Conservation (phyloP, 1,140 invertebrate species). For the Teleopsis dalmanni region DNA sequence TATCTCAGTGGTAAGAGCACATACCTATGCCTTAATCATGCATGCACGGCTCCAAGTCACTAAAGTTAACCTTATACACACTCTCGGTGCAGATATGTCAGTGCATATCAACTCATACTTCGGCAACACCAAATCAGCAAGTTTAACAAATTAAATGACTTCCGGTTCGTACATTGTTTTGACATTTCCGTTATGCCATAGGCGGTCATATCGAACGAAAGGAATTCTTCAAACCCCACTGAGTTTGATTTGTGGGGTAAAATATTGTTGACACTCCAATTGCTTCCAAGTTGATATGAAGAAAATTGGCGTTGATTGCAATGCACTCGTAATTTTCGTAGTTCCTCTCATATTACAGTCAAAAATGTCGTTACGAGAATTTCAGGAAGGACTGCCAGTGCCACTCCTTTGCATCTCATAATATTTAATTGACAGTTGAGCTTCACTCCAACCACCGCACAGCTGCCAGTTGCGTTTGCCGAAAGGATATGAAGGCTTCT, state of each 20-base stretch:
- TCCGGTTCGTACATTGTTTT: slow-evolving; percentile 43
- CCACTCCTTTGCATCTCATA: background rate
- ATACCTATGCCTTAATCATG: slow-evolving; percentile 1
- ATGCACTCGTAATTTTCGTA: slow-evolving; percentile 2
- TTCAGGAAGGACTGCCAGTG: background rate
- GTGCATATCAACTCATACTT: background rate
- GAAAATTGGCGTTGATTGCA: slow-evolving; percentile 4
- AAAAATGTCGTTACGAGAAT: background rate
- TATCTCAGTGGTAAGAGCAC: background rate
- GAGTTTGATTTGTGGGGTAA: background rate
- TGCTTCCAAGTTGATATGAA: slow-evolving; percentile 1
- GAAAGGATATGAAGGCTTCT: background rate
- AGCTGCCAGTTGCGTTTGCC: slow-evolving; percentile 2
- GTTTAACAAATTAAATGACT: slow-evolving; percentile 44
- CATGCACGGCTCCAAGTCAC: background rate
- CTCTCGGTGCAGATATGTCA: background rate
- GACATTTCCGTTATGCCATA: slow-evolving; percentile 29
- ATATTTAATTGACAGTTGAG: background rate
- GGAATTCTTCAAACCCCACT: background rate
- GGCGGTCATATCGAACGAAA: background rate
- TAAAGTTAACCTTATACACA: background rate
- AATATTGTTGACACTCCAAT: slow-evolving; percentile 13
- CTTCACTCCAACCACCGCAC: background rate
- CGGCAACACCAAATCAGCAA: slow-evolving; percentile 27
- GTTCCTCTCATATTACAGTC: too few relatives aligned